Base-by-base conservation (phyloP, 2,797 vertebrate species). In the Monodelphis domestica region DNA sequence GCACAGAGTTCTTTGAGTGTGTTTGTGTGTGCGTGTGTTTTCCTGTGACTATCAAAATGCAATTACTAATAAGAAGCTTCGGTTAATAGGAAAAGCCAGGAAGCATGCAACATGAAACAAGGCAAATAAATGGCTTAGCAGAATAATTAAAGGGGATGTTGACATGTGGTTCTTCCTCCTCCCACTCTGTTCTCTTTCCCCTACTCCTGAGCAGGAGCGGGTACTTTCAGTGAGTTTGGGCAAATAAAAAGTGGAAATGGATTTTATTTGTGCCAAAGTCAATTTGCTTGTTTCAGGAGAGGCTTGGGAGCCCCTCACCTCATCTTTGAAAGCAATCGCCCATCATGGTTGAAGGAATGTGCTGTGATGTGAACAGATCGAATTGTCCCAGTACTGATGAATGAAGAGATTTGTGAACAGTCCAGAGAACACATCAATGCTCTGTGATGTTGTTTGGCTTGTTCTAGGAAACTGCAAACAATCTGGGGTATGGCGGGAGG, bases 1-100 rank as follows among this genome's bases (percentile, higher is more conserved):
- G 63, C 91, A 87, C 26, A 92, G 3, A 3, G 50, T 91, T 92
- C n/a, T 88, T 2, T 59, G 84, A 12, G 53, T n/a, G 1, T 30
- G 59, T 50, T 56, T 87, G 29, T 10, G 1, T 21, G 5, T 54
- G 28, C 89, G 51, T 59, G 52, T 59, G 24, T 54, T 55, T 96
- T 97, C 93, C 91, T 91, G 91, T 90, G 90, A 97, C 94, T 90
- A 92, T 91, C 55, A 93, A 90, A 94, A 95, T 33, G 84, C 50
- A 91, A 88, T 91, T 92, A 84, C 70, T 84, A 45, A 78, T n/a
- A 78, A 45, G 70, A 78, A 78, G 70, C 88, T 95, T 94, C 56
- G 95, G 93, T 96, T 95, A 96, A 91, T 24, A 94, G 63, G 93
- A 96, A 78, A 38, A 92, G 90, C 33, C 84, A 93, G 88, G 84